Conservation (phyloP, 2,113 vertebrate genomes). For the Lathamus discolor region DNA sequence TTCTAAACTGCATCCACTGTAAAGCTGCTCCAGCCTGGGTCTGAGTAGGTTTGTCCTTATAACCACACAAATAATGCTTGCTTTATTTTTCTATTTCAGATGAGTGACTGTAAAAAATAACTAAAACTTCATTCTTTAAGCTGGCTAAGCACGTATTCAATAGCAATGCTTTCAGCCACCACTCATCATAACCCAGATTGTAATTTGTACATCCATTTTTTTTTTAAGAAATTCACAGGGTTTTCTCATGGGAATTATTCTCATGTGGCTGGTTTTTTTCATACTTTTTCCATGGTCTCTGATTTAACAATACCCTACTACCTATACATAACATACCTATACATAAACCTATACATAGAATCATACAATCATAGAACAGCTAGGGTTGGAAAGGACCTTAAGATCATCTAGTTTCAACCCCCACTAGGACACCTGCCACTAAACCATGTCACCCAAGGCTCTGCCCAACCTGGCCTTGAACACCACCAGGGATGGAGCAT, state of each 20-base stretch:
- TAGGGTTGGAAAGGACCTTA: too few species aligned
- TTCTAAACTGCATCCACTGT: background rate
- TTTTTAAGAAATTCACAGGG: background rate
- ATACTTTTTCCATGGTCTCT: background rate
- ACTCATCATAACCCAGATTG: background rate
- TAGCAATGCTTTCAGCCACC: background rate
- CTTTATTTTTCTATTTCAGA: background rate
- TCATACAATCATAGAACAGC: too few species aligned
- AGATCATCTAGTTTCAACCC: too few species aligned
- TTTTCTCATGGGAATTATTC: background rate
- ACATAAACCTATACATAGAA: background rate
- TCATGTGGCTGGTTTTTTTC: background rate
- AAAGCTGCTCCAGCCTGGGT: background rate
- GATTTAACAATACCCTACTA: background rate
- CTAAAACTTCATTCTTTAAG: background rate
- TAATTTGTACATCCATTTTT: background rate
- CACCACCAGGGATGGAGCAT: too few species aligned
- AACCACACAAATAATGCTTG: background rate
- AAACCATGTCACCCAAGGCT: too few species aligned
- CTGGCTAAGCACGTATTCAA: background rate
- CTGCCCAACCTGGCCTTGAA: too few species aligned
- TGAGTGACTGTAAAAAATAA: background rate
- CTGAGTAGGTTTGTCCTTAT: background rate
- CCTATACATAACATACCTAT: background rate
- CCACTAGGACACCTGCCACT: too few species aligned